Evolutionary conservation across 23 tunicate genomes (phyloP).

Genomic region (Botrylloides violaceus): DNA sequence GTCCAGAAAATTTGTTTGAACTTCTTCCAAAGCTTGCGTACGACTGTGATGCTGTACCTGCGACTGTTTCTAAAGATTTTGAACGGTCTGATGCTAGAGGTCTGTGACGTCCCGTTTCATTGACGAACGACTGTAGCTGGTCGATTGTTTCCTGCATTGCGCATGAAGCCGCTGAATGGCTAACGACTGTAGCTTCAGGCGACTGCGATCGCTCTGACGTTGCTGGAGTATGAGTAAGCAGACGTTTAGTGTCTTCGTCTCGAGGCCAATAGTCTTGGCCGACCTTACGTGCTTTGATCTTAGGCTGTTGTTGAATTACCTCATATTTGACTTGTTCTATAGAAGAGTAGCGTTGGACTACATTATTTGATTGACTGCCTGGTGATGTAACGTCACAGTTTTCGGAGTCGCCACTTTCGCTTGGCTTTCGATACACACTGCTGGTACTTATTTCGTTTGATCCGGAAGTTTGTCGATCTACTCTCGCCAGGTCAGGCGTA

Average conservation of each 20-base stretch:
- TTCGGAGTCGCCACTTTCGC: not conserved
- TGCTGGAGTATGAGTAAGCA: constrained; percentile 32
- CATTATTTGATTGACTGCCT: not conserved
- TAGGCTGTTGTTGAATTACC: constrained; percentile 32
- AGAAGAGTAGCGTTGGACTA: not conserved
- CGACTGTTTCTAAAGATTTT: not conserved
- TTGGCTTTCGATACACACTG: not conserved
- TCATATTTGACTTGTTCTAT: not conserved
- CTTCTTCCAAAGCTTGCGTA: not conserved
- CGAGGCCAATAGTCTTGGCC: constrained; percentile 89
- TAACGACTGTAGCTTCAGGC: not conserved
- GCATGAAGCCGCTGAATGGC: not conserved
- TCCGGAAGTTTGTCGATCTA: not conserved
- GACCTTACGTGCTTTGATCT: constrained; percentile 55
- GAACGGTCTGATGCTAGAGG: constrained; percentile 2
- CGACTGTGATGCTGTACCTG: not conserved
- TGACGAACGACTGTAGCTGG: constrained; percentile 2
- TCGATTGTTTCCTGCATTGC: constrained; percentile 29
- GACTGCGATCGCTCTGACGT: not conserved
- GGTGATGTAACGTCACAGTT: not conserved
- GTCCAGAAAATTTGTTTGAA: not conserved
- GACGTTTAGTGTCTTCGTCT: constrained; percentile 66
- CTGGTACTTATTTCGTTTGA: constrained; percentile 3
- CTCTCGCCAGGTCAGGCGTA: not conserved
- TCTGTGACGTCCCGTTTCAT: not conserved